phyloP scores from a whole-genome alignment of 2,888 invertebrate species.

The Drosophila leonis region DNA sequence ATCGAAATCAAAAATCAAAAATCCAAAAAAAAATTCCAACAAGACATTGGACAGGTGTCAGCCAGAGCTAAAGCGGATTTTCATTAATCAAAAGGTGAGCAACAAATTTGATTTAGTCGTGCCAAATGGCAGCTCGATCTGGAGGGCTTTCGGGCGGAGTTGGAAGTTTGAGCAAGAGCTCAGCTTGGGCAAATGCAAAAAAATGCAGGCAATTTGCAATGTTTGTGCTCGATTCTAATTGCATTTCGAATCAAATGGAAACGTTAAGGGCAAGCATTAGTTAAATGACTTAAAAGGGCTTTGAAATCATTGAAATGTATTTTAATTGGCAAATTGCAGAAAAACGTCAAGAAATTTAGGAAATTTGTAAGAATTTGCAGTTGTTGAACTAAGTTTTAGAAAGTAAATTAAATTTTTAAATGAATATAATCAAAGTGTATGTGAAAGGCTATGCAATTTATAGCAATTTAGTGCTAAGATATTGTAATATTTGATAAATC shows the following conservation, averaged over 20 bases:
- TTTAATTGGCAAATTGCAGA: background rate
- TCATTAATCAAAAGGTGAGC: slow-evolving; percentile 61
- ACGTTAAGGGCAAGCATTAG: background rate
- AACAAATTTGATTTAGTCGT: slow-evolving; percentile 25
- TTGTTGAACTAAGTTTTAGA: no score
- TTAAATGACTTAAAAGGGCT: background rate
- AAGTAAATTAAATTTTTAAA: no score
- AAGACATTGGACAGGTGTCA: slow-evolving; percentile 32
- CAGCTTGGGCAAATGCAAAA: background rate
- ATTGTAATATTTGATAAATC: no score
- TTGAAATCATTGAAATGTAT: background rate
- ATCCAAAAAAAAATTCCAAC: slow-evolving; percentile 10
- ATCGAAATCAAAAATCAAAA: slow-evolving; percentile 9
- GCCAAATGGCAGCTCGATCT: background rate
- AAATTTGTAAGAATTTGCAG: background rate
- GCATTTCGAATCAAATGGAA: slow-evolving; percentile 18
- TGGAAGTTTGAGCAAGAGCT: no score
- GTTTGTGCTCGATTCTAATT: slow-evolving; percentile 35
- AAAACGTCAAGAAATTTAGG: background rate
- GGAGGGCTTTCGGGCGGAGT: background rate
- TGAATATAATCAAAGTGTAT: no score
- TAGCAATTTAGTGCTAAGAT: no score
- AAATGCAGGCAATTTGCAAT: slow-evolving; percentile 13
- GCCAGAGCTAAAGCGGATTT: slow-evolving; percentile 37
- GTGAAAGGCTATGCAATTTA: no score